Evolutionary conservation across 2,888 invertebrate genomes (phyloP), one percentile per base, ranked within the genome.

Genomic region (Leucoptera coffeella): DNA sequence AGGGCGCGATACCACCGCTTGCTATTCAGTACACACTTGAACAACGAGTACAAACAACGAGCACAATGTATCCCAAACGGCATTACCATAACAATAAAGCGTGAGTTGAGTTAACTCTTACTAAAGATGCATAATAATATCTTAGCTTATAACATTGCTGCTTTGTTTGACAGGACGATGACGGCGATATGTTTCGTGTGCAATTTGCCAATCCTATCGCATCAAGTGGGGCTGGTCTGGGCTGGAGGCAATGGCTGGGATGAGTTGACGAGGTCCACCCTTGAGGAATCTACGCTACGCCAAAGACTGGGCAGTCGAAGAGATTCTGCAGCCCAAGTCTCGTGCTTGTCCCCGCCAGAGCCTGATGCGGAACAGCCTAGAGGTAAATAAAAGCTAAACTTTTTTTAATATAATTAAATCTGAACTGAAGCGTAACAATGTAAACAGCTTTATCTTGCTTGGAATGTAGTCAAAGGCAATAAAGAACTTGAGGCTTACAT

Each of bases 181-280:
- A 86, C 89, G 51, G 85, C 90, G 58, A 84, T 90, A 74, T 93
- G 93, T 74, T 93, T 93, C 76, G 91, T 93, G 45, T 93, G 93
- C 85, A 92, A 93, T 71, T 78, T 92, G 51, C 92, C 93, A 45
- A 92, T 93, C 57, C 78, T 92, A 59, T 90, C 88, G 38, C 91
- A 93, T 69, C 93, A 93, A 78, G 90, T 91, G 48, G 91, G 90
- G 25, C 71, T 92, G 60, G 85, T 90, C 54, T 92, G 92, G 91
- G 88, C 89, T 48, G 91, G 91, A 27, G 90, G 89, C 53, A 92
- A 91, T 60, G 91, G 91, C 42, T 91, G 91, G 87, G 91, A 92
- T 82, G 91, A 92, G 59, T 74, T 91, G 42, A 82, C 90, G 31
- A 74, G 91, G 39, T 90, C 89, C 41, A 87, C 87, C 34, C 47